Conservation (phyloP, 1,140 invertebrate genomes). For the Lordiphosa stackelbergi region DNA sequence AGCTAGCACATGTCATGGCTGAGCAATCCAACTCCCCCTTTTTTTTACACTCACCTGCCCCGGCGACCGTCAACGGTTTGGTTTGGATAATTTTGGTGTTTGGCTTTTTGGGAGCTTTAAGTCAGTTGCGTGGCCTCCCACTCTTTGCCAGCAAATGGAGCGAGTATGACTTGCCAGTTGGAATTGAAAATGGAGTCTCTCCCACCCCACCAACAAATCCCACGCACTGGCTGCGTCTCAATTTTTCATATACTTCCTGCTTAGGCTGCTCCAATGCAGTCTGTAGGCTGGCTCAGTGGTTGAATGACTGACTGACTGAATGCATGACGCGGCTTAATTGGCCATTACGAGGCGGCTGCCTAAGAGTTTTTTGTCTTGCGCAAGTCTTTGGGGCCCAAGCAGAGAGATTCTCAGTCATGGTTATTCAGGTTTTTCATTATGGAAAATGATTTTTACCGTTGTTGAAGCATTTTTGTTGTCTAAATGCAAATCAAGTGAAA, state of each 20-base stretch:
- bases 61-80: neutral
- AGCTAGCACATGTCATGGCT: conserved; percentile 45
- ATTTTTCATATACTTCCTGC: conserved; percentile 42
- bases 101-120: conserved; percentile 15
- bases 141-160: conserved; percentile 14
- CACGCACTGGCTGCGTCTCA: conserved; percentile 51
- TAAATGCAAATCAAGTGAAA: conserved; percentile 72
- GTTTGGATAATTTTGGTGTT: conserved; percentile 9
- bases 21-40: conserved; percentile 24
- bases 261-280: conserved; percentile 41
- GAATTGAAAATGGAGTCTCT: conserved; percentile 37
- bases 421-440: conserved; percentile 52
- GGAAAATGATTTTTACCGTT: conserved; percentile 54
- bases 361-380: conserved; percentile 54
- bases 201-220: conserved; percentile 29
- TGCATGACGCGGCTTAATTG: conserved; percentile 63
- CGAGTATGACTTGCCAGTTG: conserved; percentile 57
- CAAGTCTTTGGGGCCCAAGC: conserved; percentile 27
- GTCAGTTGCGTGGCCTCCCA: conserved; percentile 59
- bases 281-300: conserved; percentile 30
- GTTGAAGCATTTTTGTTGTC: conserved; percentile 29
- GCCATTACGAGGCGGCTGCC: conserved; percentile 56
- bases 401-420: conserved; percentile 36
- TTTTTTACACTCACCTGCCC: conserved; percentile 41
- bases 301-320: conserved; percentile 32